These are phyloP conservation scores for Salpingus planirostris DNA, from an alignment of 2,888 invertebrate genomes.

Conservation along the genomic window DNA sequence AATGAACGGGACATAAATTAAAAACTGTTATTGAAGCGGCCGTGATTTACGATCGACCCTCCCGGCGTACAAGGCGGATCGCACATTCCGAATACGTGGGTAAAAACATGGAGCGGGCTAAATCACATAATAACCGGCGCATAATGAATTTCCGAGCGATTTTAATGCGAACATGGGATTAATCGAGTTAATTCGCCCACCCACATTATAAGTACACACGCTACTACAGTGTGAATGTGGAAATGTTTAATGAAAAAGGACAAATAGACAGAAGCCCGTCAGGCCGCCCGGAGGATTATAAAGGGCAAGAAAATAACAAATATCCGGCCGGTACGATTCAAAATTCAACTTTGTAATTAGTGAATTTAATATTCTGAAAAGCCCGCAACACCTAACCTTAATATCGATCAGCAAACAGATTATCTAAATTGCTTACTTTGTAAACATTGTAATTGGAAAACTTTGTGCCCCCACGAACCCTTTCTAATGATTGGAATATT, in stretches of 20 bases:
- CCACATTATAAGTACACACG: too few relatives aligned
- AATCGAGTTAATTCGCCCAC: conserved; percentile 5
- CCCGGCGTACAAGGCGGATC: too few relatives aligned
- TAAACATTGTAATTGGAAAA: conserved; percentile 39
- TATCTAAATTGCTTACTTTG: conserved; percentile 39
- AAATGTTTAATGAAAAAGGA: conserved; percentile 12
- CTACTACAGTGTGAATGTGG: too few relatives aligned
- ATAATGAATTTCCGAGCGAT: conserved; percentile 5
- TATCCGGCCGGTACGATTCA: conserved; percentile 26
- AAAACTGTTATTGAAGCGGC: not conserved
- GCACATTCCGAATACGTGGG: too few relatives aligned
- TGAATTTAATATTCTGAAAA: conserved; percentile 31
- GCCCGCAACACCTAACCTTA: conserved; percentile 30
- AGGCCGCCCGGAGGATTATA: conserved; percentile 3
- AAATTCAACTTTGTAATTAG: conserved; percentile 29
- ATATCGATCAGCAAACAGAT: conserved; percentile 36
- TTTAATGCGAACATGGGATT: conserved; percentile 4
- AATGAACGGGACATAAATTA: not conserved
- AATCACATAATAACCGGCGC: too few relatives aligned
- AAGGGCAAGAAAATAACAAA: conserved; percentile 23
- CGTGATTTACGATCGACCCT: too few relatives aligned
- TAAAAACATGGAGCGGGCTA: too few relatives aligned
- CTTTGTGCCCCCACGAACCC: conserved; percentile 24
- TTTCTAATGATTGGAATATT: conserved; percentile 15
- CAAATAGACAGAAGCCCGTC: conserved; percentile 3